Evolutionary conservation across 1,140 invertebrate species (phyloP).

Genomic region (Drosophila rufa): DNA sequence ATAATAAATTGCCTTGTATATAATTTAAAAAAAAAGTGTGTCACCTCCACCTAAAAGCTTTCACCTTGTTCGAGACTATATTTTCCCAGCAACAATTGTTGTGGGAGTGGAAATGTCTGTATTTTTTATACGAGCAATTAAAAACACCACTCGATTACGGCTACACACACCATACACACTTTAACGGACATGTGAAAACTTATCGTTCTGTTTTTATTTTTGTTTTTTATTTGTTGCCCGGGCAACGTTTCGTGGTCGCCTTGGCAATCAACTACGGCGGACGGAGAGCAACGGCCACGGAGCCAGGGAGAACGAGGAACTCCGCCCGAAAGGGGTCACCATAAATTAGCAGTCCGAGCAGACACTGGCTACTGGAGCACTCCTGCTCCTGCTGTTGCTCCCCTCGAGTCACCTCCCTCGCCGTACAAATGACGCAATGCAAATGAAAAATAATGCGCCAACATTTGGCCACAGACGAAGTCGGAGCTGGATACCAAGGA

Average conservation of each 20-base stretch:
- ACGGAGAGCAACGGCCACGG: conserved; percentile 14
- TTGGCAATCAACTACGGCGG: conserved; percentile 69
- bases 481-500: conserved; percentile 2
- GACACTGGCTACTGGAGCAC: conserved; percentile 36
- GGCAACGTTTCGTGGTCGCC: conserved; percentile 66
- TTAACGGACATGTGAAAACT: conserved; percentile 31
- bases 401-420: conserved; percentile 5
- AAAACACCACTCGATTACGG: conserved; percentile 57
- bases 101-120: conserved; percentile 6
- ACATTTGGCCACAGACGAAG: conserved; percentile 46
- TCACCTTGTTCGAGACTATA: neutral
- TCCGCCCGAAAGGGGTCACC: conserved; percentile 49
- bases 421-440: conserved; percentile 70
- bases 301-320: conserved; percentile 8
- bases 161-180: conserved; percentile 16
- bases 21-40: no score
- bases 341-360: conserved; percentile 64
- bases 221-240: conserved; percentile 41
- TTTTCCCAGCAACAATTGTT: conserved; percentile 39
- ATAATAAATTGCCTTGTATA: no score
- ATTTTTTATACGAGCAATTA: conserved; percentile 65
- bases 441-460: conserved; percentile 65
- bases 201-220: conserved; percentile 38
- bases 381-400: neutral
- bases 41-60: neutral